Evolutionary conservation across 2,113 vertebrate genomes (phyloP).

Genomic region (Antigone vipio): DNA sequence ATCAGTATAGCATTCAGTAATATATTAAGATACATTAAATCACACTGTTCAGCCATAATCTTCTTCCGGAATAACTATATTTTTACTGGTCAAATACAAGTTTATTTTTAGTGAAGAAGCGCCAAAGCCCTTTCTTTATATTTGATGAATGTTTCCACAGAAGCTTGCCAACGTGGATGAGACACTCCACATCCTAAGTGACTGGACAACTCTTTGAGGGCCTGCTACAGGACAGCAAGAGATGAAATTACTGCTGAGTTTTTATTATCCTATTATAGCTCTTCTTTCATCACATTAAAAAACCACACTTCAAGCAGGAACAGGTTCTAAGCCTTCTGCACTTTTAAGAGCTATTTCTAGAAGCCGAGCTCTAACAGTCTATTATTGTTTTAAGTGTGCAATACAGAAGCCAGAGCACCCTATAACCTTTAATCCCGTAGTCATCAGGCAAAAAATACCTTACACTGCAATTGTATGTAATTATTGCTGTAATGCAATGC

Average conservation of each 20-base stretch:
- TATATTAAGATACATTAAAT: neutral
- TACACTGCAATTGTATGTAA: neutral
- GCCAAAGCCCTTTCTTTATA: neutral
- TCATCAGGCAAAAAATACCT: neutral
- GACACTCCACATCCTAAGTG: neutral
- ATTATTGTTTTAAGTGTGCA: neutral
- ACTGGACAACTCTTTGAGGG: neutral
- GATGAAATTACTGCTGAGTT: constrained; percentile 41
- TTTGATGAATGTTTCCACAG: neutral
- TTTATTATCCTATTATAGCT: constrained; percentile 26
- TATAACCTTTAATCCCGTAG: neutral
- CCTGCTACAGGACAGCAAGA: neutral
- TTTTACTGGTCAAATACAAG: neutral
- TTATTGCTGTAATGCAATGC: neutral
- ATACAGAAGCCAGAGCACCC: constrained; percentile 1
- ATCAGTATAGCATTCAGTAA: neutral
- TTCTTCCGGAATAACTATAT: neutral
- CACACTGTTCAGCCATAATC: neutral
- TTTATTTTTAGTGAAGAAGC: neutral
- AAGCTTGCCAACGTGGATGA: neutral
- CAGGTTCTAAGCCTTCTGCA: neutral
- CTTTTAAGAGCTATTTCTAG: constrained; percentile 34
- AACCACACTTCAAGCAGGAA: constrained; percentile 4
- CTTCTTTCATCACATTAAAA: constrained; percentile 34
- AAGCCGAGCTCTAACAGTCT: neutral